These are phyloP conservation scores for Labrus mixtus DNA, from an alignment of 2,113 vertebrate genomes.

Conservation along the genomic window DNA sequence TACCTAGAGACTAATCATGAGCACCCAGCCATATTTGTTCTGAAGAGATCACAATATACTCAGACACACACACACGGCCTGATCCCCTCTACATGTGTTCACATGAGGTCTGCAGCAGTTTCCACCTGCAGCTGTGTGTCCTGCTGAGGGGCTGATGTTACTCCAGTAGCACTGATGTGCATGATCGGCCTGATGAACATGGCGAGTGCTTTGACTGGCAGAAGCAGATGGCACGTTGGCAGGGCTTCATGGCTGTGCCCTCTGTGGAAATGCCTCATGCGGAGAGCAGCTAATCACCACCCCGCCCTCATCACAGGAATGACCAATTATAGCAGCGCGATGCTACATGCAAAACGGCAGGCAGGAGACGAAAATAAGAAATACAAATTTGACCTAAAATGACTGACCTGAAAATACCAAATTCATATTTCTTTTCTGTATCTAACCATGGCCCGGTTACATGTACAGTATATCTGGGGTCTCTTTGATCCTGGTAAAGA, in stretches of 20 bases:
- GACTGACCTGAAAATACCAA: constrained; percentile 27
- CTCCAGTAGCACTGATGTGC: constrained; percentile 55
- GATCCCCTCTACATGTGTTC: constrained; percentile 37
- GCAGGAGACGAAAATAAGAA: background rate
- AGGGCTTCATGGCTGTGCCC: constrained; percentile 37
- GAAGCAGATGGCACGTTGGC: constrained; percentile 74
- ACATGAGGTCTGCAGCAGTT: constrained; percentile 17
- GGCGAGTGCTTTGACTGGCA: constrained; percentile 56
- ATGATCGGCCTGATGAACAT: constrained; percentile 64
- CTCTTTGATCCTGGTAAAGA: no score
- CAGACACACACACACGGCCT: background rate
- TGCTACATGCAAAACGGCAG: constrained; percentile 29
- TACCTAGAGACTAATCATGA: background rate
- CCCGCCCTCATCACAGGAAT: constrained; percentile 28
- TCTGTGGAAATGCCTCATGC: constrained; percentile 50
- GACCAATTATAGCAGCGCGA: constrained; percentile 55
- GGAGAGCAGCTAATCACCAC: constrained; percentile 52
- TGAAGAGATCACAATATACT: constrained; percentile 13
- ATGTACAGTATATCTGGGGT: no score
- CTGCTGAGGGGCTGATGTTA: constrained; percentile 53
- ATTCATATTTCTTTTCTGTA: background rate
- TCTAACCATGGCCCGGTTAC: no score
- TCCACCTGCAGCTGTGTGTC: constrained; percentile 43
- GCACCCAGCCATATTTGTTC: background rate
- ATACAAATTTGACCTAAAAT: constrained; percentile 30